Conservation (phyloP, 2,888 invertebrate species). For the Aromia moschata region DNA sequence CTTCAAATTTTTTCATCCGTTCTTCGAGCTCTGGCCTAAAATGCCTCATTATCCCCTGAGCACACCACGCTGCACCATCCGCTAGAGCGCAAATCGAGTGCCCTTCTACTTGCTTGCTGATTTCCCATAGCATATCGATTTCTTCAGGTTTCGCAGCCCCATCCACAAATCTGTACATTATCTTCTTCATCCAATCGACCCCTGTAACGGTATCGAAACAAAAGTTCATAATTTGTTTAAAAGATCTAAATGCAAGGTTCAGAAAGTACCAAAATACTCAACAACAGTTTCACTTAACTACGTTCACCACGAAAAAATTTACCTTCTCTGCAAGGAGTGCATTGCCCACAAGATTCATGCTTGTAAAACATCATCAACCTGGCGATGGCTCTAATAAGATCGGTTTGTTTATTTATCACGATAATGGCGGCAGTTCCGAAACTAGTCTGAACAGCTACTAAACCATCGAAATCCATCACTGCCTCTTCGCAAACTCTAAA, state of each 20-base stretch:
- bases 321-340: slow-evolving; percentile 99
- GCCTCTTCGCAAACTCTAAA: slow-evolving; percentile 91
- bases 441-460: slow-evolving; percentile 92
- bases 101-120: slow-evolving; percentile 99
- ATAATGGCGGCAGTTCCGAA: slow-evolving; percentile 98
- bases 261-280: not conserved
- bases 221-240: too few relatives aligned
- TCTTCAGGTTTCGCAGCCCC: slow-evolving; percentile 94
- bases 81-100: slow-evolving; percentile 99
- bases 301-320: too few relatives aligned
- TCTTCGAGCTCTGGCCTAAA: slow-evolving; percentile 93
- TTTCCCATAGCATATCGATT: slow-evolving; percentile 99
- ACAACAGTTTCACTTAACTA: too few relatives aligned
- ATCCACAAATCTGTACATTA: slow-evolving; percentile 76
- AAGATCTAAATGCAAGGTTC: not conserved
- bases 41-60: slow-evolving; percentile 97
- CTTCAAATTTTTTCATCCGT: slow-evolving; percentile 78
- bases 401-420: slow-evolving; percentile 98
- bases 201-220: slow-evolving; percentile 49
- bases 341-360: slow-evolving; percentile 99
- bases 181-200: slow-evolving; percentile 61
- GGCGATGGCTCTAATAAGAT: slow-evolving; percentile 95
- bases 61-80: slow-evolving; percentile 99
- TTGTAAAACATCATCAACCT: slow-evolving; percentile 98
- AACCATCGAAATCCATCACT: slow-evolving; percentile 97